Conservation (phyloP, 2,113 vertebrate species). For the Struthidea cinerea region DNA sequence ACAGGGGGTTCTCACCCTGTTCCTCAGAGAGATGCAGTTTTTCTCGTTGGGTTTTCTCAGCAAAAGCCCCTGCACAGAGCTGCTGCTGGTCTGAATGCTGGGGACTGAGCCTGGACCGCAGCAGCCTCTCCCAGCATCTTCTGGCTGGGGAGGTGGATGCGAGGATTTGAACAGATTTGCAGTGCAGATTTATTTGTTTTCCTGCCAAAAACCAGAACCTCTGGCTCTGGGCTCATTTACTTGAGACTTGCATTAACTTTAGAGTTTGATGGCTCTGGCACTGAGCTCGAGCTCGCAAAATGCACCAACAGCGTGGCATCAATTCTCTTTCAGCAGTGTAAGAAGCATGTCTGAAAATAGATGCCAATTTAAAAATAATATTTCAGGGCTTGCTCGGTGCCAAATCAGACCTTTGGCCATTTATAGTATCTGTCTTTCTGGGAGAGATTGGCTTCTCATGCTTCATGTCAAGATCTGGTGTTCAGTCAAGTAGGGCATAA, state of each 20-base stretch:
- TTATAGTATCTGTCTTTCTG: conserved; percentile 33
- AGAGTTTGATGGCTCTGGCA: conserved; percentile 9
- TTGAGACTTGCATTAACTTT: background rate
- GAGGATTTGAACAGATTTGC: background rate
- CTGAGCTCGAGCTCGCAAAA: background rate
- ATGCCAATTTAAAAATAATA: conserved; percentile 38
- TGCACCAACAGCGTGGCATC: background rate
- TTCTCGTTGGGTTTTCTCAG: background rate
- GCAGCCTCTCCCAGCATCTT: background rate
- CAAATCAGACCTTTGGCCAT: conserved; percentile 53
- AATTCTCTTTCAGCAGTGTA: background rate
- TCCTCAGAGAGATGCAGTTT: background rate
- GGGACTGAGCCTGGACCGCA: background rate
- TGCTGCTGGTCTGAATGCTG: background rate
- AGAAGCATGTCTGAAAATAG: conserved; percentile 31
- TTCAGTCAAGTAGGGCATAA: conserved; percentile 9
- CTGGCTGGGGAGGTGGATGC: background rate
- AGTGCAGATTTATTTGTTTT: background rate
- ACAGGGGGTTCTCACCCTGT: background rate
- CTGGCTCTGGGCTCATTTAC: background rate
- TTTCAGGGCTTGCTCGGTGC: background rate
- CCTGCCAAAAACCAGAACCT: background rate
- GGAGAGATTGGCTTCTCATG: conserved; percentile 5
- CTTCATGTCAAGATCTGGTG: background rate
- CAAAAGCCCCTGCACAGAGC: background rate